A percentile compares a stretch with the other conserved stretches of the same genome.
Evolutionary conservation across 2,797 vertebrate genomes (phyloP).

Genomic region (Peromyscus attwateri): DNA sequence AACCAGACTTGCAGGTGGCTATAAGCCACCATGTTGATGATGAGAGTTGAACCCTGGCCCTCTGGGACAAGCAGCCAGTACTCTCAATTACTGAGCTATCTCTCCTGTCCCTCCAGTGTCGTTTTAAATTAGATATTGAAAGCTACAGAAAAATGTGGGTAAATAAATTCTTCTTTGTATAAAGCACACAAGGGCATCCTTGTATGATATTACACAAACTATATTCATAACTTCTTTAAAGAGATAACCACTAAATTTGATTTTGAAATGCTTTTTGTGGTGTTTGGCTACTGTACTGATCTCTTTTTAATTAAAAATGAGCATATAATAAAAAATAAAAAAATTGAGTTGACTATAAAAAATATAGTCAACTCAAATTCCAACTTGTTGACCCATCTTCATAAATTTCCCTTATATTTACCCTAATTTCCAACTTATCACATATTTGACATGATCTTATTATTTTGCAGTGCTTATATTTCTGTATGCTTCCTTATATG

Average conservation of each 20-base stretch:
- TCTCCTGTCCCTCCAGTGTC: background rate
- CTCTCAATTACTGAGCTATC: no score
- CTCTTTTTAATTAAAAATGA: constrained; percentile 66
- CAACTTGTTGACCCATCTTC: constrained; percentile 31
- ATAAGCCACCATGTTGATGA: background rate
- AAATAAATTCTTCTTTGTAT: constrained; percentile 39
- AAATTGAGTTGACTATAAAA: no score
- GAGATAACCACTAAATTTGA: constrained; percentile 63
- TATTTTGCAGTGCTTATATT: constrained; percentile 27
- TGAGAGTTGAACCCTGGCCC: background rate
- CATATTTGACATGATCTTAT: constrained; percentile 20
- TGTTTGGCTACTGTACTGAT: constrained; percentile 50
- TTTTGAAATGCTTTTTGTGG: constrained; percentile 68
- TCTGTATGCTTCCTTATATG: background rate
- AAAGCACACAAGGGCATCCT: constrained; percentile 38
- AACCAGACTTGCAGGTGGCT: background rate
- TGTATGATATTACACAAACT: constrained; percentile 53
- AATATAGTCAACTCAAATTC: constrained; percentile 71
- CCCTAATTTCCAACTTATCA: constrained; percentile 23
- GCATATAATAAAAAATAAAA: no score
- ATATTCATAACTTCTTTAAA: constrained; percentile 69
- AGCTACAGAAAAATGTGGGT: background rate
- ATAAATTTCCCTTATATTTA: constrained; percentile 40
- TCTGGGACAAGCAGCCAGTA: background rate
- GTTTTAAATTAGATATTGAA: constrained; percentile 45